phyloP scores from a whole-genome alignment of 2,113 vertebrate genomes.

The Chlamydotis undulata region DNA sequence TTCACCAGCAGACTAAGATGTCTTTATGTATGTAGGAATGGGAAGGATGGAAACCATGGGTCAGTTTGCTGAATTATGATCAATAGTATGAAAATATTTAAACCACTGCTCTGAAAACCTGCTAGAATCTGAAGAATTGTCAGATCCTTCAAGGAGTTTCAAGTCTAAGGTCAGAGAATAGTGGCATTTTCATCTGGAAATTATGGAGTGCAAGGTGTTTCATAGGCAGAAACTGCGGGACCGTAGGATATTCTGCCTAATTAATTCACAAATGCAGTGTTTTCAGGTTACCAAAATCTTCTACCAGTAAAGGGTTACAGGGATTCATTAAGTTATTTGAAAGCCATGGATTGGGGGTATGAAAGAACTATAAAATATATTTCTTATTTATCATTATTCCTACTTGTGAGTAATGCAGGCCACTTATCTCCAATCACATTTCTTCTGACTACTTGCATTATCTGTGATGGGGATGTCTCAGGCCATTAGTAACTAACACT shows the following conservation, averaged over 20 bases:
- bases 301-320: background rate
- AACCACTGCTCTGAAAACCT: background rate
- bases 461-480: slow-evolving; percentile 47
- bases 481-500: slow-evolving; percentile 44
- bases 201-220: background rate
- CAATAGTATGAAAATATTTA: background rate
- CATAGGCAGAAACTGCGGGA: background rate
- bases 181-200: background rate
- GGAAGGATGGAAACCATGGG: background rate
- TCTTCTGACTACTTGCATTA: background rate
- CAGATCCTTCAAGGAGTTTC: background rate
- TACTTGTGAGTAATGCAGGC: background rate
- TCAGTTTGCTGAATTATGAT: background rate
- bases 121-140: background rate
- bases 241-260: background rate
- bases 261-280: background rate
- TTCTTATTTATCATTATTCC: slow-evolving; percentile 1
- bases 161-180: background rate
- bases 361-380: background rate
- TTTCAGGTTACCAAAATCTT: background rate
- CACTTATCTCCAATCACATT: slow-evolving; percentile 26
- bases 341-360: background rate
- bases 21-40: background rate
- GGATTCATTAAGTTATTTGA: background rate
- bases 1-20: background rate